Evolutionary conservation across 2,888 invertebrate genomes (phyloP).

Genomic region (Micoletzkya japonica): DNA sequence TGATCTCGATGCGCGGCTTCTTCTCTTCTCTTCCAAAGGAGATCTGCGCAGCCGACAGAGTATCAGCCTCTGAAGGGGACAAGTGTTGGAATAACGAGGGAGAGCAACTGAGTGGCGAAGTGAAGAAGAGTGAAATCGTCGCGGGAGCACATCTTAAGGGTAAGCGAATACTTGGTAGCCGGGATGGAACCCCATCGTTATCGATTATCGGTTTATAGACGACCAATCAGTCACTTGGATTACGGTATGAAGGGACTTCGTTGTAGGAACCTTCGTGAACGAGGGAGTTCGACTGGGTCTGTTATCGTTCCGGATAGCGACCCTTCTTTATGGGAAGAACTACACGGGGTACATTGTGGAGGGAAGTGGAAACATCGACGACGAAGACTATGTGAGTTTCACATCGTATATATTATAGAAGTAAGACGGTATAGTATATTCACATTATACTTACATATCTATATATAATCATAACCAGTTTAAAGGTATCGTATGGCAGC

Average conservation of each 20-base stretch:
- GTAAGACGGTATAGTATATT: too few species aligned
- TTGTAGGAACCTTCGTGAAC: conserved; percentile 1
- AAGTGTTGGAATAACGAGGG: conserved; percentile 22
- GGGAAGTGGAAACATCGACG: conserved; percentile 23
- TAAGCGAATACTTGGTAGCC: too few species aligned
- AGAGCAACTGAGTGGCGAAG: neutral
- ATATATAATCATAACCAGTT: too few species aligned
- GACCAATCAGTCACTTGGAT: neutral
- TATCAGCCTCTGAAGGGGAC: conserved; percentile 12
- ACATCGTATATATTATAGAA: neutral
- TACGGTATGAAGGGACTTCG: neutral
- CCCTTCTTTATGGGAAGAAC: conserved; percentile 24
- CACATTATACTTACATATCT: neutral
- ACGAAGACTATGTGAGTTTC: conserved; percentile 22
- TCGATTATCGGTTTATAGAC: neutral
- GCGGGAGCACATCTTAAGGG: neutral
- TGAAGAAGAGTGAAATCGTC: neutral
- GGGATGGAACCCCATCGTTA: too few species aligned
- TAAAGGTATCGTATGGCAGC: too few species aligned
- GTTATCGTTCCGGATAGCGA: conserved; percentile 24
- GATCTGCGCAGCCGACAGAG: conserved; percentile 7
- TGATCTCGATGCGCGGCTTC: conserved; percentile 18
- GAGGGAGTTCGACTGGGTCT: conserved; percentile 26
- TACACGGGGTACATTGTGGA: conserved; percentile 20
- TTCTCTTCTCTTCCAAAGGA: conserved; percentile 16